Base-by-base conservation (phyloP, 2,113 vertebrate genomes). In the Alouatta palliata region DNA sequence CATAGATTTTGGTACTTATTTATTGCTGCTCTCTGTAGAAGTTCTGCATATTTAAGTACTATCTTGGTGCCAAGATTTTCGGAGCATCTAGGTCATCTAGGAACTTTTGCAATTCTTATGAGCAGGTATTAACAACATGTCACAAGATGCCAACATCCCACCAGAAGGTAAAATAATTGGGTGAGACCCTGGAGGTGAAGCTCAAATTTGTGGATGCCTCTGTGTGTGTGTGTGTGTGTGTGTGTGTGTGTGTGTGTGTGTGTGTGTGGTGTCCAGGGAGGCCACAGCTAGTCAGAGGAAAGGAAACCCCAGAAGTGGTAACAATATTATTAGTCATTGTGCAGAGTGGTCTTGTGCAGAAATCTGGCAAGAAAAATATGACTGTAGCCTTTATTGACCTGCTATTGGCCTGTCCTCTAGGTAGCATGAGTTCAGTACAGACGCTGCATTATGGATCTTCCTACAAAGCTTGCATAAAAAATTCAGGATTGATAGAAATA, bases 401-500 rank as follows among this genome's bases (percentile, higher is more conserved):
- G 87, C 13, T 43, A 21, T 68, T 92, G 84, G 75, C 81, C 75
- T 97, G 90, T 82, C 49, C 77, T 94, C 47, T 76, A 87, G 84
- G 79, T 47, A 82, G 49, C 61, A 52, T 3, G n/a, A 90, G 8
- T 32, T 96, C 87, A 96, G 66, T 92, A 90, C 52, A 92, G 92
- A 94, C 7, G 87, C 32, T 85, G 23, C 0, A 8, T 92, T 97
- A 97, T 82, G 47, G 87, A 91, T 77, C 52, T 71, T 87, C 77
- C 76, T 92, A 94, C 56, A 92, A 95, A 97, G 85, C 84, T 79
- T 96, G 30, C 84, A 96, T 97, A 64, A 85, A 73, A 54, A 93
- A 96, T 87, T 96, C 76, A 82, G 87, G 58, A 90, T 89, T 83
- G 90, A 85, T 90, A 95, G 45, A 81, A 95, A 90, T 76, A 92